A percentile compares a stretch with the other conserved stretches of the same genome.
Evolutionary conservation across 2,888 invertebrate genomes (phyloP).

Genomic region (Serrognathus titanus): DNA sequence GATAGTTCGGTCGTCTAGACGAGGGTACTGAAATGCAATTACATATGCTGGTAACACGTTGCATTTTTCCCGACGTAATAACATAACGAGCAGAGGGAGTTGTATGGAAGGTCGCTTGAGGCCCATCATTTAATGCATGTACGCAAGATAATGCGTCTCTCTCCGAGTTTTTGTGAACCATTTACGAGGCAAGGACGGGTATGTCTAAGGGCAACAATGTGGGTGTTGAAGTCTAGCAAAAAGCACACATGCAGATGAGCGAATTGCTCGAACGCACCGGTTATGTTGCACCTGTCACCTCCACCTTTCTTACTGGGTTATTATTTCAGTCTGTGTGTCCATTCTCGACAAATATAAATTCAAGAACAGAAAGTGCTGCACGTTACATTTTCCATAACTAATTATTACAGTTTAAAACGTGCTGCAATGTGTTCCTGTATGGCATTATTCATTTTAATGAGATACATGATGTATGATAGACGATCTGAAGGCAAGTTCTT

Average conservation of each 20-base stretch:
- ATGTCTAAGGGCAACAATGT: constrained; percentile 7
- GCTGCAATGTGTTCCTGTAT: too few species aligned
- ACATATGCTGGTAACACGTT: constrained; percentile 34
- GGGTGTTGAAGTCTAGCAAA: constrained; percentile 16
- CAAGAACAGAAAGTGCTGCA: too few species aligned
- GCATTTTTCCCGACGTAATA: constrained; percentile 32
- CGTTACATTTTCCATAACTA: too few species aligned
- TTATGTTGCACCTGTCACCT: constrained; percentile 26
- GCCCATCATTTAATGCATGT: constrained; percentile 15
- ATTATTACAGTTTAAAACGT: too few species aligned
- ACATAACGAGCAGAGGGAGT: constrained; percentile 32
- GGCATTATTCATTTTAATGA: too few species aligned
- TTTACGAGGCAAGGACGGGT: constrained; percentile 13
- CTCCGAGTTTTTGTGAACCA: constrained; percentile 4
- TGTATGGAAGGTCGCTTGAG: constrained; percentile 21
- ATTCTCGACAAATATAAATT: too few species aligned
- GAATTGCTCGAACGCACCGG: constrained; percentile 22
- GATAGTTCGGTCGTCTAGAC: constrained; percentile 22
- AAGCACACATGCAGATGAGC: constrained; percentile 26
- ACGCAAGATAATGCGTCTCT: constrained; percentile 14
- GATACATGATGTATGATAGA: too few species aligned
- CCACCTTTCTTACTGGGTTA: constrained; percentile 12
- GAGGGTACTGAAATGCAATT: constrained; percentile 27
- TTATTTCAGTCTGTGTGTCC: not conserved
- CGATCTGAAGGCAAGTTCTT: too few species aligned